phyloP scores from a whole-genome alignment of 1,140 invertebrate species.

The Druon quercuslanigerum region DNA sequence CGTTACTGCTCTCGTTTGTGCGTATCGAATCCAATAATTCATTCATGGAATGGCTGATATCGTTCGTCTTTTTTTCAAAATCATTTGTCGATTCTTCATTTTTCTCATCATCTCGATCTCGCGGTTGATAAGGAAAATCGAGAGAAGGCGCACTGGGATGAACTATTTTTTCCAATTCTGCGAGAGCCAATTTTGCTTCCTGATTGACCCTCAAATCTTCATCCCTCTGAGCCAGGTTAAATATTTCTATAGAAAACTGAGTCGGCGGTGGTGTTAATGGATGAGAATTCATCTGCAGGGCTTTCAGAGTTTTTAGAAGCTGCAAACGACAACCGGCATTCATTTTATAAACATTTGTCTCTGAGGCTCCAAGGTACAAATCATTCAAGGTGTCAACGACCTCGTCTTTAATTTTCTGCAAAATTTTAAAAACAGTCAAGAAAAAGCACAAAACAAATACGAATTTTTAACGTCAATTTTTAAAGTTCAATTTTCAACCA shows the following conservation, averaged over 20 bases:
- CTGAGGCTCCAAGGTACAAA: slow-evolving; percentile 51
- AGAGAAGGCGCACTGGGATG: slow-evolving; percentile 63
- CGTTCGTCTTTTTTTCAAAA: no score
- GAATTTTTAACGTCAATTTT: no score
- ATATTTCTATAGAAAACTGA: slow-evolving; percentile 60
- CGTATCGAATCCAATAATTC: no score
- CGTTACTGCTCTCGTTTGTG: no score
- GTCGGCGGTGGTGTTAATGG: slow-evolving; percentile 50
- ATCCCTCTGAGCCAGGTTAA: slow-evolving; percentile 61
- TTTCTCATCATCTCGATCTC: no score
- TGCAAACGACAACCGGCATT: slow-evolving; percentile 58
- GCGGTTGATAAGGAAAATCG: slow-evolving; percentile 2
- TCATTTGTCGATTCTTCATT: no score
- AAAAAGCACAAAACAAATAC: no score
- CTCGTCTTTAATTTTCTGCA: slow-evolving; percentile 55
- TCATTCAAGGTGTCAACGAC: slow-evolving; percentile 56
- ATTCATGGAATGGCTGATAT: no score
- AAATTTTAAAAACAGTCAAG: slow-evolving; percentile 7
- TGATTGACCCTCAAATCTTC: slow-evolving; percentile 48
- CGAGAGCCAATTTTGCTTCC: slow-evolving; percentile 55
- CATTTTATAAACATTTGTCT: slow-evolving; percentile 55
- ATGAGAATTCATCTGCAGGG: slow-evolving; percentile 60
- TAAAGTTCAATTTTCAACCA: no score
- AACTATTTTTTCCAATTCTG: slow-evolving; percentile 62
- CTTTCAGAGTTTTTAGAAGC: slow-evolving; percentile 56